A percentile compares a stretch with the other conserved stretches of the same genome.
These are phyloP conservation scores for Drosophila phalerata DNA, from an alignment of 2,888 invertebrate genomes.

Conservation along the genomic window DNA sequence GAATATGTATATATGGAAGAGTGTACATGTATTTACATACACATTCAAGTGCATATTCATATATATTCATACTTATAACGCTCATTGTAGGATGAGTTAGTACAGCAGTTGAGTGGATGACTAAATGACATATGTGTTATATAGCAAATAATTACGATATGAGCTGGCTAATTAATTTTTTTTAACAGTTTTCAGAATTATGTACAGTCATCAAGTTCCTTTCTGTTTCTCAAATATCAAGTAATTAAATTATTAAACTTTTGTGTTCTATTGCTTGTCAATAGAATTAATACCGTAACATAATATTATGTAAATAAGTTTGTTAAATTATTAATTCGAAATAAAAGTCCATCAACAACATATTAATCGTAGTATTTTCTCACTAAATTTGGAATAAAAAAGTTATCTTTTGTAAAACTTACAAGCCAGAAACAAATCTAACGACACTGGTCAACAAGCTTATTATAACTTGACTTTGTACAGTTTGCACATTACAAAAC, in stretches of 20 bases:
- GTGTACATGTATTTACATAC: not conserved
- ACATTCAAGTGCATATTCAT: not conserved
- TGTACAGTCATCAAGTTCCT: constrained; percentile 1
- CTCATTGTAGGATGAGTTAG: constrained; percentile 46
- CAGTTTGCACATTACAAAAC: not conserved
- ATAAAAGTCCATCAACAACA: not conserved
- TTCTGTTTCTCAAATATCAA: not conserved
- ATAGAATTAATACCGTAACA: not conserved
- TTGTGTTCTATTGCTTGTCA: not conserved
- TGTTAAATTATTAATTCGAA: not conserved
- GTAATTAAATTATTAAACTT: not conserved
- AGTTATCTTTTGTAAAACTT: too few relatives aligned
- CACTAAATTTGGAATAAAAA: too few relatives aligned
- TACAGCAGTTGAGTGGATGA: constrained; percentile 15
- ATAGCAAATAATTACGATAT: constrained; percentile 22
- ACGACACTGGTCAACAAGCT: too few relatives aligned
- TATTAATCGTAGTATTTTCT: too few relatives aligned
- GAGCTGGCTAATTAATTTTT: constrained; percentile 9
- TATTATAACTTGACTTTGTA: too few relatives aligned
- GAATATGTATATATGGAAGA: constrained; percentile 11
- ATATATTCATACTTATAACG: constrained; percentile 7
- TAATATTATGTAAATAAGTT: not conserved
- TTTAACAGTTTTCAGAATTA: not conserved
- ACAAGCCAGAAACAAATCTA: too few relatives aligned
- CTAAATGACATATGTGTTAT: constrained; percentile 37